A percentile compares a stretch with the other conserved stretches of the same genome.
Conservation (phyloP, 2,888 invertebrate species). For the Amblyjoppa fuscipennis region DNA sequence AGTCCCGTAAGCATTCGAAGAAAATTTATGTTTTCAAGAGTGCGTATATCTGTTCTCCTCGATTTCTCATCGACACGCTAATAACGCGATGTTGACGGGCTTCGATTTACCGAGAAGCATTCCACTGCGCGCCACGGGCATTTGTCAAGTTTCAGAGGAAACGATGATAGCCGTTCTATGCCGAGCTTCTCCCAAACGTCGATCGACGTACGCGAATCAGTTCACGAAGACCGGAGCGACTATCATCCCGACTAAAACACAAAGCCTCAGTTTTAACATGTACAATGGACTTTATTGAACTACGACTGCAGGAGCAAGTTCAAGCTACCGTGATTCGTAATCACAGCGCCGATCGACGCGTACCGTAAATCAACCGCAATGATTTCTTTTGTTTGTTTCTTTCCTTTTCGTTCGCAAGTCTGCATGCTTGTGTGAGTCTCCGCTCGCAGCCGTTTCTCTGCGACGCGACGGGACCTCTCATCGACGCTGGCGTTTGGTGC, state of each 20-base stretch:
- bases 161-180: too few species aligned
- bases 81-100: slow-evolving; percentile 18
- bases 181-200: too few species aligned
- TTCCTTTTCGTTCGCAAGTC: slow-evolving; percentile 8
- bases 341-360: not conserved
- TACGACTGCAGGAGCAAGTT: too few species aligned
- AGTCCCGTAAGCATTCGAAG: slow-evolving; percentile 16
- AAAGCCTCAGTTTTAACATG: too few species aligned
- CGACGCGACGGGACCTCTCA: slow-evolving; percentile 69
- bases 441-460: slow-evolving; percentile 68
- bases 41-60: not conserved
- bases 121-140: not conserved
- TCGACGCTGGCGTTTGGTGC: slow-evolving; percentile 70
- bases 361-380: not conserved
- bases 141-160: too few species aligned
- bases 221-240: too few species aligned
- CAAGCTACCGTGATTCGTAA: not conserved
- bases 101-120: slow-evolving; percentile 17
- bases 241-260: too few species aligned
- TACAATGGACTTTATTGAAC: too few species aligned
- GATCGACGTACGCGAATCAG: too few species aligned
- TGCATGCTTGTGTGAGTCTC: slow-evolving; percentile 69
- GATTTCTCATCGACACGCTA: not conserved
- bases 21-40: not conserved
- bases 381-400: not conserved